These are phyloP conservation scores for Elysia chlorotica DNA, from an alignment of 1,140 invertebrate genomes.

Conservation along the genomic window DNA sequence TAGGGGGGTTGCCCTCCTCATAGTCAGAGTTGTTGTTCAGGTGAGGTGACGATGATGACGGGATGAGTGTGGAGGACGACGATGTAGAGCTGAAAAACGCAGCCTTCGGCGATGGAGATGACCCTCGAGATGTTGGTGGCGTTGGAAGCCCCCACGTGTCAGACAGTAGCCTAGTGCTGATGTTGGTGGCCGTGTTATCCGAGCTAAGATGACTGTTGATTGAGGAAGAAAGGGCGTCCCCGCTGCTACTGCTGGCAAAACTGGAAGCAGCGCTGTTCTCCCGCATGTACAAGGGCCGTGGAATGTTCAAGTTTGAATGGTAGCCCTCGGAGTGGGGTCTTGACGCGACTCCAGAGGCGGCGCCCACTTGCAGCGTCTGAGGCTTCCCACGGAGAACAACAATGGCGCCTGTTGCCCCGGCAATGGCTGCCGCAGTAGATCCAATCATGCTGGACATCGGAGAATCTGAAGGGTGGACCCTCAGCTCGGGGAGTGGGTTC, in stretches of 20 bases:
- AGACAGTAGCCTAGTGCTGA: no score
- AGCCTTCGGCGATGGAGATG: conserved; percentile 29
- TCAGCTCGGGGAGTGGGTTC: conserved; percentile 23
- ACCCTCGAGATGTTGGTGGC: conserved; percentile 27
- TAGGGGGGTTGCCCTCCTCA: conserved; percentile 5
- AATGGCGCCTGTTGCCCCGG: no score
- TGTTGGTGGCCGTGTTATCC: conserved; percentile 17
- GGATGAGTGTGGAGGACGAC: conserved; percentile 16
- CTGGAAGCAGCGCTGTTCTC: conserved; percentile 39
- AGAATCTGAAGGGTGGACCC: conserved; percentile 28
- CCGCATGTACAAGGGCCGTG: conserved; percentile 36
- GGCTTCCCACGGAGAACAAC: no score
- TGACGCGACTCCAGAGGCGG: conserved; percentile 12
- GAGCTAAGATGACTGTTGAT: conserved; percentile 30
- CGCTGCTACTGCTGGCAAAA: no score
- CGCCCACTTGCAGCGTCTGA: conserved; percentile 23
- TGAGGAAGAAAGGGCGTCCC: conserved; percentile 33
- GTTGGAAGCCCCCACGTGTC: conserved; percentile 35
- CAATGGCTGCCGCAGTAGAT: no score
- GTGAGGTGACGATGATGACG: not conserved
- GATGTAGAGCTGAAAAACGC: conserved; percentile 14
- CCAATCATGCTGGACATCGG: no score
- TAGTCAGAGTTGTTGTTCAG: not conserved
- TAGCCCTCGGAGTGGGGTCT: conserved; percentile 35
- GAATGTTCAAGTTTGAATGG: conserved; percentile 39